Conservation (phyloP, 1,140 invertebrate species). For the Dendrolimus punctatus region DNA sequence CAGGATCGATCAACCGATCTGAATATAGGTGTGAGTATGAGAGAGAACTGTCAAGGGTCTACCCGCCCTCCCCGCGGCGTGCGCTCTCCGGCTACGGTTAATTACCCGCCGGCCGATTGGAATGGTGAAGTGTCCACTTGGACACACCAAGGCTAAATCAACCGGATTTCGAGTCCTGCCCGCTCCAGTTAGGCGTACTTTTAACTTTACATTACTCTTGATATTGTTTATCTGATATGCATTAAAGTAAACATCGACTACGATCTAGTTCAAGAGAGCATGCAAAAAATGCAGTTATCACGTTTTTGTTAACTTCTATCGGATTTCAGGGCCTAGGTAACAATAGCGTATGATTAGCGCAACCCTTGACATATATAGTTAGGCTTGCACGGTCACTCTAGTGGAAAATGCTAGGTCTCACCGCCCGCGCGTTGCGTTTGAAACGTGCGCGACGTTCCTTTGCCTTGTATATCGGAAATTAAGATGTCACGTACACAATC, state of each 20-base stretch:
- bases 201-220: slow-evolving; percentile 33
- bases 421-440: slow-evolving; percentile 18
- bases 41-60: slow-evolving; percentile 26
- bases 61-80: slow-evolving; percentile 25
- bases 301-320: slow-evolving; percentile 13
- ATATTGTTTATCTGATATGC: slow-evolving; percentile 45
- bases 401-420: slow-evolving; percentile 58
- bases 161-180: slow-evolving; percentile 57
- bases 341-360: slow-evolving; percentile 51
- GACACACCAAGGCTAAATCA: slow-evolving; percentile 55
- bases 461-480: slow-evolving; percentile 12
- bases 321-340: slow-evolving; percentile 44
- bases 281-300: background rate
- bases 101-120: slow-evolving; percentile 54
- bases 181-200: slow-evolving; percentile 61
- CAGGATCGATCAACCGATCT: background rate
- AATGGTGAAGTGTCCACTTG: slow-evolving; percentile 62
- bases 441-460: slow-evolving; percentile 1
- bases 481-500: slow-evolving; percentile 5
- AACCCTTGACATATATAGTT: slow-evolving; percentile 62
- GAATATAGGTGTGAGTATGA: slow-evolving; percentile 7
- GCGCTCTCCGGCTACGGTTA: slow-evolving; percentile 30
- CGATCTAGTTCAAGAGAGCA: background rate
- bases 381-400: slow-evolving; percentile 43
- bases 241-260: slow-evolving; percentile 4